Conservation (phyloP, 2,797 vertebrate genomes). For the Pyrocephalus nanus region DNA sequence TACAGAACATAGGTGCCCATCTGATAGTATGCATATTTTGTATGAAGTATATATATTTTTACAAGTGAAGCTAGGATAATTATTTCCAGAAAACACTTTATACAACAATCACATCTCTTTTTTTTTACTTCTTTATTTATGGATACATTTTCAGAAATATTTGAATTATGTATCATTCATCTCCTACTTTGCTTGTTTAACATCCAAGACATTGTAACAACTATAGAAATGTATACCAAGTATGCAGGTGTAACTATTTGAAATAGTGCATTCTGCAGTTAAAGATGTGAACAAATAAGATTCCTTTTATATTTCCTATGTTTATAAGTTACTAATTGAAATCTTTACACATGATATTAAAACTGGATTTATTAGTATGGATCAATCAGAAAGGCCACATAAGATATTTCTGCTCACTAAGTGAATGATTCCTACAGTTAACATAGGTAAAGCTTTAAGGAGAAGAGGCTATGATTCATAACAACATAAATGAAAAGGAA, state of each 20-base stretch:
- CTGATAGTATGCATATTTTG: background rate
- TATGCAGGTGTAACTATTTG: background rate
- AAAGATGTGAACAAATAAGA: background rate
- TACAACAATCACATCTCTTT: background rate
- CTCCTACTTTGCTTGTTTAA: background rate
- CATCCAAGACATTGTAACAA: background rate
- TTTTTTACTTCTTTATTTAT: background rate
- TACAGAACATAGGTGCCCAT: background rate
- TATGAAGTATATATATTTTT: background rate
- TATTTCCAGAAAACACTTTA: background rate
- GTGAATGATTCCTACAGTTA: background rate
- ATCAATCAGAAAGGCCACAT: background rate
- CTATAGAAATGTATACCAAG: background rate
- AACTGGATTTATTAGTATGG: background rate
- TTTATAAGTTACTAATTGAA: background rate
- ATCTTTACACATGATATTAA: background rate
- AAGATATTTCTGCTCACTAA: background rate
- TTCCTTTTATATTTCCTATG: background rate
- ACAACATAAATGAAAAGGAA: background rate
- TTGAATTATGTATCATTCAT: background rate
- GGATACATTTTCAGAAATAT: background rate
- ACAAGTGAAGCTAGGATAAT: background rate
- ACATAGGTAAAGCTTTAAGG: background rate
- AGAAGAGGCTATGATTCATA: background rate
- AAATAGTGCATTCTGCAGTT: background rate